These are phyloP conservation scores for Leptogaster cylindrica DNA, from an alignment of 2,888 invertebrate species.

Conservation along the genomic window DNA sequence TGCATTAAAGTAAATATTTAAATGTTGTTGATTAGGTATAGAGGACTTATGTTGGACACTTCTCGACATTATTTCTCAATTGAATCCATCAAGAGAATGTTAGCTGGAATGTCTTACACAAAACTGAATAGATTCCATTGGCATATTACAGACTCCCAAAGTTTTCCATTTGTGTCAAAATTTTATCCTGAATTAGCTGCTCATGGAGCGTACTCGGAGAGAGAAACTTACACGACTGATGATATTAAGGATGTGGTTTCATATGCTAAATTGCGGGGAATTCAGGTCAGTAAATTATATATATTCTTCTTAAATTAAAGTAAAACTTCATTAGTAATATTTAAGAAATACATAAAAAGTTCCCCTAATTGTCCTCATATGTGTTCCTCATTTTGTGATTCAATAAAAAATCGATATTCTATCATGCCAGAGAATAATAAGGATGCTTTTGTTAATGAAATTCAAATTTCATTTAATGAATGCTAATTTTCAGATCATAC, in stretches of 20 bases:
- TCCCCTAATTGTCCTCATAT: background rate
- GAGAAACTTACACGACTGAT: slow-evolving; percentile 74
- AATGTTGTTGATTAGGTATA: slow-evolving; percentile 63
- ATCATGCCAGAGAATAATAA: no score
- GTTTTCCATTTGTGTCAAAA: slow-evolving; percentile 84
- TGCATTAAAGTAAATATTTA: slow-evolving; percentile 3
- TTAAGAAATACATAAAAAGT: background rate
- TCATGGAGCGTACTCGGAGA: slow-evolving; percentile 85
- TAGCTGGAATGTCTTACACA: slow-evolving; percentile 87
- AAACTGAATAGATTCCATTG: slow-evolving; percentile 94
- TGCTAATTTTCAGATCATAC: slow-evolving; percentile 70
- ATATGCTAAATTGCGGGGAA: slow-evolving; percentile 80
- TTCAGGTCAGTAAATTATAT: no score
- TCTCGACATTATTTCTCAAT: slow-evolving; percentile 87
- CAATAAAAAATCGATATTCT: no score
- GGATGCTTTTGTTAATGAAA: background rate
- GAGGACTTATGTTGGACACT: slow-evolving; percentile 90
- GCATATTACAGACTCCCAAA: slow-evolving; percentile 90
- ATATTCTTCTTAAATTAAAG: no score
- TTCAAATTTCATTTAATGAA: background rate
- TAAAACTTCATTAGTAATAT: background rate
- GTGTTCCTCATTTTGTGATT: no score
- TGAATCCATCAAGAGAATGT: slow-evolving; percentile 71
- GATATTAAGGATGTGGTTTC: slow-evolving; percentile 76
- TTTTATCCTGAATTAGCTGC: slow-evolving; percentile 78